Percentiles rank a stretch among this genome's conserved stretches.
Evolutionary conservation across 1,140 invertebrate genomes (phyloP).

Genomic region (Aphaenogaster ashmeadi): DNA sequence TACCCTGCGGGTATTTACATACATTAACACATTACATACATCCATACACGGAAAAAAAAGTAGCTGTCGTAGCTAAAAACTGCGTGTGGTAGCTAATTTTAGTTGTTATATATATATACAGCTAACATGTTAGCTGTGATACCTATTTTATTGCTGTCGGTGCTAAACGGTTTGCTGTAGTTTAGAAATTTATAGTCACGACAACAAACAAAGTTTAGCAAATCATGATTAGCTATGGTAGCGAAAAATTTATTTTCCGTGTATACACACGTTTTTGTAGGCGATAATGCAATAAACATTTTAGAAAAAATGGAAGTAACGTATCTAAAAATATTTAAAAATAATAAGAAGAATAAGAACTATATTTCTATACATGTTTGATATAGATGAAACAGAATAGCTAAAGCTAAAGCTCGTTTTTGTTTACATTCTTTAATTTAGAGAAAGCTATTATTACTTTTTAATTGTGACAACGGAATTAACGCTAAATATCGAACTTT

Average conservation of each 20-base stretch:
- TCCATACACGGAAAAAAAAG: too few species aligned
- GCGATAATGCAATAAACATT: not conserved
- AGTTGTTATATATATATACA: too few species aligned
- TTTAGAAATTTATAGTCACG: too few species aligned
- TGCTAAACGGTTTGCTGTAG: too few species aligned
- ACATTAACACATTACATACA: not conserved
- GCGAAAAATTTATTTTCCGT: too few species aligned
- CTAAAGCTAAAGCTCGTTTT: not conserved
- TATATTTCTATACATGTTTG: not conserved
- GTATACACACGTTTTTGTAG: not conserved
- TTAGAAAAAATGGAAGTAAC: not conserved
- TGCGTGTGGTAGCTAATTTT: too few species aligned
- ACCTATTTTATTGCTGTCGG: too few species aligned
- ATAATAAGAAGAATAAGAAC: not conserved
- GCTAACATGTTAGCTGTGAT: too few species aligned
- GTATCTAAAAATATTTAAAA: not conserved
- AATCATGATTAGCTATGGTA: too few species aligned
- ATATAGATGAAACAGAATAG: not conserved
- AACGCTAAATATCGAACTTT: conserved; percentile 44
- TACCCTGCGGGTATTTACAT: not conserved
- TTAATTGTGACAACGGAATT: not conserved
- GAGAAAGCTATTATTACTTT: not conserved
- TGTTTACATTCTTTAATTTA: not conserved
- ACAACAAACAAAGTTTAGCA: too few species aligned
- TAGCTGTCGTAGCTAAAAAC: too few species aligned